Evolutionary conservation across 2,113 vertebrate species (phyloP).

Genomic region (Antechinus stuartii): DNA sequence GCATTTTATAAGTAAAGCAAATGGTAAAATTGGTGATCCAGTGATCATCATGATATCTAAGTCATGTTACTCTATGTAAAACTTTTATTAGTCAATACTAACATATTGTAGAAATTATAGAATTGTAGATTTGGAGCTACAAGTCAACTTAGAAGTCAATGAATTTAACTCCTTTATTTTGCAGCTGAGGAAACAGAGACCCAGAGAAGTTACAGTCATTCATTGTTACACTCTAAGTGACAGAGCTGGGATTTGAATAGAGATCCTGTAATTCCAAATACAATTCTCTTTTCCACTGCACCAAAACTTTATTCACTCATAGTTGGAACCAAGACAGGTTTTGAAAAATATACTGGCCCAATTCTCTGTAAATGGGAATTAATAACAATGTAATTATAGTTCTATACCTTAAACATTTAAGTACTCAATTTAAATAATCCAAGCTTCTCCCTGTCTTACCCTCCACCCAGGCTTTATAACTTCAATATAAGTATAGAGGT

Average conservation of each 20-base stretch:
- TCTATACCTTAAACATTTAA: background rate
- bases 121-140: background rate
- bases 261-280: background rate
- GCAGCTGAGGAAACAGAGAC: background rate
- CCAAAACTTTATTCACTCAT: background rate
- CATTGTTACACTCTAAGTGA: background rate
- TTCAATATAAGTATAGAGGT: background rate
- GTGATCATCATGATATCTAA: background rate
- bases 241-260: background rate
- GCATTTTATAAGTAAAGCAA: background rate
- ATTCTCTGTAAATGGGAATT: background rate
- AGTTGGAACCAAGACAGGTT: background rate
- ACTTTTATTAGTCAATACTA: background rate
- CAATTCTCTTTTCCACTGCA: background rate
- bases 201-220: background rate
- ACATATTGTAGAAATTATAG: background rate
- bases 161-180: background rate
- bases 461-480: background rate
- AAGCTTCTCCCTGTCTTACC: background rate
- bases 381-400: background rate
- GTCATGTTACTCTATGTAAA: background rate
- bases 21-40: background rate
- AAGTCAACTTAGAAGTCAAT: background rate
- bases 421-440: background rate
- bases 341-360: background rate